phyloP scores from a whole-genome alignment of 2,113 vertebrate species.

The Muscicapa adusta region DNA sequence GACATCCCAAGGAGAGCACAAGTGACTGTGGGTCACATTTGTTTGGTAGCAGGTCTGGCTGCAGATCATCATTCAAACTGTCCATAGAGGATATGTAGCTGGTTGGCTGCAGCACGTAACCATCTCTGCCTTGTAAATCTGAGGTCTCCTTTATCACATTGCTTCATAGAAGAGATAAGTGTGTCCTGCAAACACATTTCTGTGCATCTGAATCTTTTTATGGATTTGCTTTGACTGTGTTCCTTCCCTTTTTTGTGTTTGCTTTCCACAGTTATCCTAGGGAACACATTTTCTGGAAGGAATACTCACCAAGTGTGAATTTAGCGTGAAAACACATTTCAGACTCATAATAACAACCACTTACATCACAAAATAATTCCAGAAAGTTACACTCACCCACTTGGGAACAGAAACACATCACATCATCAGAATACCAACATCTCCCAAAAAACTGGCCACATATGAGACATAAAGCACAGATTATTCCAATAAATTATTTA shows the following conservation, averaged over 20 bases:
- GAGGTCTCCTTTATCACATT: neutral
- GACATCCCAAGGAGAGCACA: neutral
- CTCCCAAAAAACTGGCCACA: neutral
- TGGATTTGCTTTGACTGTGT: conserved; percentile 28
- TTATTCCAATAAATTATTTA: conserved; percentile 25
- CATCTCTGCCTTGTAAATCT: neutral
- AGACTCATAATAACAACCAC: conserved; percentile 33
- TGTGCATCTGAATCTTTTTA: conserved; percentile 12
- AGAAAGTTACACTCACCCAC: conserved; percentile 41
- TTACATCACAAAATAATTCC: conserved; percentile 41
- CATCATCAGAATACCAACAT: conserved; percentile 32
- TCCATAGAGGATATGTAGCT: neutral
- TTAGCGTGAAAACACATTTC: conserved; percentile 53
- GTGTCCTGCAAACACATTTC: conserved; percentile 14
- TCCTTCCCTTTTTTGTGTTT: conserved; percentile 27
- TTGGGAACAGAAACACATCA: conserved; percentile 37
- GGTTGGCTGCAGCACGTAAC: neutral
- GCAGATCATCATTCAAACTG: neutral
- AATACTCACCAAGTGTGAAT: conserved; percentile 57
- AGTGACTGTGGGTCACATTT: neutral
- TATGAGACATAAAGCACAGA: conserved; percentile 7
- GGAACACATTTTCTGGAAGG: conserved; percentile 37
- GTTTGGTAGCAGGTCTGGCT: neutral
- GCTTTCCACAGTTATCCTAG: conserved; percentile 50
- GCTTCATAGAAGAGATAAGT: neutral